phyloP scores from a whole-genome alignment of 2,888 invertebrate genomes.

The Andricus curvator region DNA sequence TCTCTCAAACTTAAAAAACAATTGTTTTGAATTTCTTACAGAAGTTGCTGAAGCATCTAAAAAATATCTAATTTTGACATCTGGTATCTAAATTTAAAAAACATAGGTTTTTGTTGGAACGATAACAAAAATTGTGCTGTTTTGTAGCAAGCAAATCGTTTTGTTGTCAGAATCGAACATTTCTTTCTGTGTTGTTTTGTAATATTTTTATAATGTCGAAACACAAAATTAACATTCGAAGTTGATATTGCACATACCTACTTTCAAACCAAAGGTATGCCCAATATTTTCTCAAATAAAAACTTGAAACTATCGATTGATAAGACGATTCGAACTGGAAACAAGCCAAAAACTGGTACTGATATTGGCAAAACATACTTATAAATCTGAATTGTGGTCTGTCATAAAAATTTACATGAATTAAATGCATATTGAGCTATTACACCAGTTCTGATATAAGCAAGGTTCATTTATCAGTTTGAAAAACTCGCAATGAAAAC shows the following conservation, averaged over 20 bases:
- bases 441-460: slow-evolving; percentile 7
- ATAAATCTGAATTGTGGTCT: not conserved
- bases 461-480: not conserved
- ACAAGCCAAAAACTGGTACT: not conserved
- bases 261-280: too few relatives aligned
- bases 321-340: not conserved
- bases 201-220: too few relatives aligned
- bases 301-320: not conserved
- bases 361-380: not conserved
- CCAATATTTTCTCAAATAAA: too few relatives aligned
- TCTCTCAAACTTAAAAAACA: too few relatives aligned
- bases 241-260: too few relatives aligned
- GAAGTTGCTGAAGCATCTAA: not conserved
- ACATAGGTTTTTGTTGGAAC: too few relatives aligned
- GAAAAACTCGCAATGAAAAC: not conserved
- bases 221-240: not conserved
- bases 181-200: too few relatives aligned
- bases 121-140: too few relatives aligned
- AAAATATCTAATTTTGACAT: not conserved
- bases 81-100: not conserved
- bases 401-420: not conserved
- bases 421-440: not conserved
- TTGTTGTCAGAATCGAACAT: too few relatives aligned
- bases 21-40: too few relatives aligned
- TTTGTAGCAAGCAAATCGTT: too few relatives aligned